Base-by-base conservation (phyloP, 2,113 vertebrate genomes). In the Amblyornis subalaris region DNA sequence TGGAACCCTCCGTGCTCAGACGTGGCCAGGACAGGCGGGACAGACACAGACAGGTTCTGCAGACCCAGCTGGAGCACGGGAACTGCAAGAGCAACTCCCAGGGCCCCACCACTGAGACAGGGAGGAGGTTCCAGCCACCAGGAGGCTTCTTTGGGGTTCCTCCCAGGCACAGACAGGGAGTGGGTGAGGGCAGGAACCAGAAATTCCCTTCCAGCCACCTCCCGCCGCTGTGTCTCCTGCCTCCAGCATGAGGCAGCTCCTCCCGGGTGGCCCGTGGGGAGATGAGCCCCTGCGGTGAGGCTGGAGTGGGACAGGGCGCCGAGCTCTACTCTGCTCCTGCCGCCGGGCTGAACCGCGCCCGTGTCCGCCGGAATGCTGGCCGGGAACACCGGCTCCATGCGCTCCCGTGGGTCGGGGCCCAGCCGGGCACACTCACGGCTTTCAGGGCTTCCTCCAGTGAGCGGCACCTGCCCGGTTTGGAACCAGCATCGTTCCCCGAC, bases 361-460 rank as follows among this genome's bases (percentile, higher is more conserved):
- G 2, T 1, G 13, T 40, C 7, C 38, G 13, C 42, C 2, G 6
- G 23, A 17, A 45, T 0, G 5, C 15, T 1, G 1, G 22, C 15
- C 0, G 4, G 36, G 53, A 36, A 31, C 47, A 29, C 33, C 5
- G 2, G 22, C 57, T 11, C 47, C 25, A 2, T 1, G 1, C 1
- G 2, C 23, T 7, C 28, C 25, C 3, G 11, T 0, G 23, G 38
- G 48, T n/a, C 1, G 3, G 25, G n/a, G 19, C 65, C 15, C 8
- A 0, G 35, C 35, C 2, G 0, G 44, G 28, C 19, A 12, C 70
- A 98, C 99, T 99, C 94, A 99, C 99, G 2, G 98, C 97, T 97
- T 96, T 99, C 92, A 99, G 82, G 2, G 99, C 99, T 21, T 99
- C 99, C 96, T 99, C 99, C 55, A 99, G 97, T 4, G 96, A 98